phyloP scores from a whole-genome alignment of 1,140 invertebrate genomes.

The Ooceraea biroi region DNA sequence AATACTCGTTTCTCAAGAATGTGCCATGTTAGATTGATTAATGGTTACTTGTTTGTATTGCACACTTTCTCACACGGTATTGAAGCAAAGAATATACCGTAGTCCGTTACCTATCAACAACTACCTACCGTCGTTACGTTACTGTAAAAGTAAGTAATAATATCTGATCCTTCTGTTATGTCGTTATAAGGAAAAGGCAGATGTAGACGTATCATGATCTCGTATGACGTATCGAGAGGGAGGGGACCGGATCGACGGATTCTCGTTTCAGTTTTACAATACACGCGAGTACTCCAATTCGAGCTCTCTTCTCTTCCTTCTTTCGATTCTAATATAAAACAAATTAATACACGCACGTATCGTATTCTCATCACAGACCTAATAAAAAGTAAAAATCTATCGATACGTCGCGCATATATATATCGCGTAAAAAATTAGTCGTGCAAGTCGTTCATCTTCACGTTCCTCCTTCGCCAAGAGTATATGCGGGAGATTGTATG shows the following conservation, averaged over 20 bases:
- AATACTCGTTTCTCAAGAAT: conserved; percentile 24
- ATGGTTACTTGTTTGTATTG: conserved; percentile 32
- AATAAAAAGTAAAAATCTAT: conserved; percentile 64
- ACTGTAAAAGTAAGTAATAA: conserved; percentile 30
- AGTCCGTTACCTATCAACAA: not conserved
- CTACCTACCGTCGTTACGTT: conserved; percentile 15
- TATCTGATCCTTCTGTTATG: conserved; percentile 21
- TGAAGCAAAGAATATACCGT: conserved; percentile 28
- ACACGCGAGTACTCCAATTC: conserved; percentile 7
- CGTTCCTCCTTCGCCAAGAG: conserved; percentile 32
- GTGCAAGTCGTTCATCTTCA: conserved; percentile 58
- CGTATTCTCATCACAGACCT: conserved; percentile 68
- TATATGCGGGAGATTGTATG: conserved; percentile 35
- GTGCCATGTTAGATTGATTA: conserved; percentile 18
- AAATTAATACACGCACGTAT: conserved; percentile 32
- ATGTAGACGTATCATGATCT: conserved; percentile 9
- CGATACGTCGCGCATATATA: conserved; percentile 58
- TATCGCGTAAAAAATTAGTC: conserved; percentile 59
- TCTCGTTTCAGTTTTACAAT: conserved; percentile 7
- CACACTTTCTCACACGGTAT: conserved; percentile 42
- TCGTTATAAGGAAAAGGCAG: conserved; percentile 8
- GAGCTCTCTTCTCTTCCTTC: conserved; percentile 16
- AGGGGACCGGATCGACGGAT: not conserved
- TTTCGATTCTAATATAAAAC: conserved; percentile 47
- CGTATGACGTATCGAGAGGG: not conserved